Conservation (phyloP, 2,797 vertebrate genomes). For the Sebastes taczanowskii region DNA sequence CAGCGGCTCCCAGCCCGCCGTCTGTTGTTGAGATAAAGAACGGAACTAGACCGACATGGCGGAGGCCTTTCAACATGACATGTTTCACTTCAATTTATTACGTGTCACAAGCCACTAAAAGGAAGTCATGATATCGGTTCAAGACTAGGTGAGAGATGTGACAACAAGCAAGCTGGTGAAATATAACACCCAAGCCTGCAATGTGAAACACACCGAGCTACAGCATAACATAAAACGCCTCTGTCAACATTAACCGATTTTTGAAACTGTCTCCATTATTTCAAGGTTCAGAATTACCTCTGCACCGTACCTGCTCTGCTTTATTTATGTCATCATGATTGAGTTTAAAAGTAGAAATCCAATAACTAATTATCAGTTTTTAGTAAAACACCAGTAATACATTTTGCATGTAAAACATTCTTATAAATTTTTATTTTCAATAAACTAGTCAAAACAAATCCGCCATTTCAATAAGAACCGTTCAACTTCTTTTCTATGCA, state of each 20-base stretch:
- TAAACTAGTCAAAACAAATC: too few species aligned
- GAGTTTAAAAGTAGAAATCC: background rate
- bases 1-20: conserved; percentile 40
- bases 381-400: background rate
- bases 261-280: conserved; percentile 1
- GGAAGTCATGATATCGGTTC: conserved; percentile 53
- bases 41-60: conserved; percentile 36
- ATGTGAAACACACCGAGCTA: conserved; percentile 6
- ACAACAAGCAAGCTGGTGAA: conserved; percentile 46
- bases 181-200: conserved; percentile 36
- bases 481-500: too few species aligned
- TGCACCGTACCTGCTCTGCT: background rate
- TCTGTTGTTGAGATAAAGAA: conserved; percentile 64
- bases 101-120: conserved; percentile 54
- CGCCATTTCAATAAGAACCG: too few species aligned
- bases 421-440: background rate
- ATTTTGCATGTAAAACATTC: background rate
- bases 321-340: background rate
- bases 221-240: background rate
- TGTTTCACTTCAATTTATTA: conserved; percentile 62
- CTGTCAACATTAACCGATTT: conserved; percentile 9
- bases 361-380: background rate
- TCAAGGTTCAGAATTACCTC: background rate
- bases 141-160: conserved; percentile 50
- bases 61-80: conserved; percentile 50